These are phyloP conservation scores for Nezara viridula DNA, from an alignment of 2,888 invertebrate species.

Conservation along the genomic window DNA sequence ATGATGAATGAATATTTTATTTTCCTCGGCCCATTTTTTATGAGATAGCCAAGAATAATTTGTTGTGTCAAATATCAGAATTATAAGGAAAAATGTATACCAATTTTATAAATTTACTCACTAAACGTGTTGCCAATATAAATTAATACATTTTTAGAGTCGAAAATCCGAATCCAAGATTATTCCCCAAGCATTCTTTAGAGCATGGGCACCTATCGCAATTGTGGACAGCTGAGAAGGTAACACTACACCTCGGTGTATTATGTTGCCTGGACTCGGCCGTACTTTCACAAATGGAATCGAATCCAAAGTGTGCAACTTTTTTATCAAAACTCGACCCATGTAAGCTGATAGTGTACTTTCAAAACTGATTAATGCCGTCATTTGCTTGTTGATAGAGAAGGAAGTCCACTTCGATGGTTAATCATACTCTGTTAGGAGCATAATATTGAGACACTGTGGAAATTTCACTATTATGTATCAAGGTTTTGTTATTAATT, in stretches of 20 bases:
- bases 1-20: no score
- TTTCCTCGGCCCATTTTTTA: no score
- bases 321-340: not conserved
- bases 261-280: not conserved
- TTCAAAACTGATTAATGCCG: not conserved
- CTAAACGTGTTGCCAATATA: no score
- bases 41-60: no score
- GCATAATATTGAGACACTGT: not conserved
- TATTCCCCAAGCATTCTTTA: not conserved
- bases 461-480: not conserved
- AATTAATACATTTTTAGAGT: no score
- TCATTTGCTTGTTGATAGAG: not conserved
- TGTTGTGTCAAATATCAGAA: no score
- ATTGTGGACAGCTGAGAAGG: not conserved
- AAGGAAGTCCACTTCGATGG: not conserved
- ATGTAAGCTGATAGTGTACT: not conserved
- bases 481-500: no score
- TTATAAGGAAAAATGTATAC: no score
- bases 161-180: not conserved
- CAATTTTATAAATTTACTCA: no score
- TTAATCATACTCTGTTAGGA: not conserved
- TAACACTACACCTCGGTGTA: not conserved
- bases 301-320: not conserved
- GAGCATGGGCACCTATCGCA: not conserved
- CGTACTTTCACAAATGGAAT: slow-evolving; percentile 10